Percentiles rank a stretch among this genome's conserved stretches.
These are phyloP conservation scores for Oriolus oriolus DNA, from an alignment of 2,113 vertebrate genomes.

Conservation along the genomic window DNA sequence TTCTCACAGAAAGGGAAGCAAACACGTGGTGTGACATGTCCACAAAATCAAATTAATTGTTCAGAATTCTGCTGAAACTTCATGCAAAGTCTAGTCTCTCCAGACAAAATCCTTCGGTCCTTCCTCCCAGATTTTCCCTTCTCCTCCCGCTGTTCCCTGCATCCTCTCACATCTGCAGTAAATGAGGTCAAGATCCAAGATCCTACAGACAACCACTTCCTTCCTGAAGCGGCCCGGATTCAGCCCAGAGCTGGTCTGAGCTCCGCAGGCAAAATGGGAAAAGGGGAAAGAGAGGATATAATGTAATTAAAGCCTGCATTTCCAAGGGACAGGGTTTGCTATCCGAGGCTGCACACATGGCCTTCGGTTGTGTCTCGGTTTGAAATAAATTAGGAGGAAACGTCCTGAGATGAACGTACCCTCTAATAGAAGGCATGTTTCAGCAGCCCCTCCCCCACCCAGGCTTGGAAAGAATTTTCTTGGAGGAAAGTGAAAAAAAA, in stretches of 20 bases:
- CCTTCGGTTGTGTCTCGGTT: background rate
- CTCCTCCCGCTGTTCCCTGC: background rate
- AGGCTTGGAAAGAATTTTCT: background rate
- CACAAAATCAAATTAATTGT: background rate
- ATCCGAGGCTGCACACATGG: background rate
- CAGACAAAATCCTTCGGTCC: background rate
- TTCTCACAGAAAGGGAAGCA: background rate
- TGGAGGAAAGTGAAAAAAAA: background rate
- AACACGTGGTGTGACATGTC: background rate
- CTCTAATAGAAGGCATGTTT: background rate
- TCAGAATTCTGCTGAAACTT: background rate
- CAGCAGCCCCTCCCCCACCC: background rate
- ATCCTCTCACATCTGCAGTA: constrained; percentile 38
- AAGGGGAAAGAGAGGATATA: background rate
- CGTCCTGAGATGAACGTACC: background rate
- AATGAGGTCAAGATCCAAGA: constrained; percentile 47
- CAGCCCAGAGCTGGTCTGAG: background rate
- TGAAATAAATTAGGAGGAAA: background rate
- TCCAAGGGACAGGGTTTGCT: background rate
- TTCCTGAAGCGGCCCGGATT: background rate
- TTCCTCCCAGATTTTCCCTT: background rate
- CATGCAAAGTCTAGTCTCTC: background rate
- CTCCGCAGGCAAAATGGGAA: background rate
- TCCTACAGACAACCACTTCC: constrained; percentile 37
- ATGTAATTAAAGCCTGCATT: background rate